Evolutionary conservation across 2,797 vertebrate genomes (phyloP).

Genomic region (Tadarida brasiliensis): DNA sequence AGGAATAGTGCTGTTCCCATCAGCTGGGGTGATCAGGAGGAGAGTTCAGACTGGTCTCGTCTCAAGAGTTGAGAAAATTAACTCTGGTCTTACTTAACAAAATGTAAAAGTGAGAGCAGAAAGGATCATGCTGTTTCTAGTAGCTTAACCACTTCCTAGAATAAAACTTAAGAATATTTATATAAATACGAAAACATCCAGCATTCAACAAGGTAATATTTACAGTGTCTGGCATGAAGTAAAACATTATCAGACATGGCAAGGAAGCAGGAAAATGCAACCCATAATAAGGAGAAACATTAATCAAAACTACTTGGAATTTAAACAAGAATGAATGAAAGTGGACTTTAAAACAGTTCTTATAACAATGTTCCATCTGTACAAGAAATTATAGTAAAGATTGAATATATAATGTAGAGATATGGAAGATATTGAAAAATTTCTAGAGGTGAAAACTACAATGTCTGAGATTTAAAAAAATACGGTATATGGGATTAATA

Average conservation of each 20-base stretch:
- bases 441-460: background rate
- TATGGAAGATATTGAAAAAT: background rate
- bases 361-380: background rate
- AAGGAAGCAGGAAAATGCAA: background rate
- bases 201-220: background rate
- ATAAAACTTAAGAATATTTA: slow-evolving; percentile 30
- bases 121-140: background rate
- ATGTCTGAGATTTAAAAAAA: background rate
- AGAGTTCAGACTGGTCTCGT: background rate
- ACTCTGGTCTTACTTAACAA: background rate
- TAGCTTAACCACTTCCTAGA: background rate
- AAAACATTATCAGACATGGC: background rate
- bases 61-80: background rate
- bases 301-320: background rate
- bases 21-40: background rate
- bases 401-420: background rate
- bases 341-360: background rate
- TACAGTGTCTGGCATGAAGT: background rate
- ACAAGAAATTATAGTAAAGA: background rate
- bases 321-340: background rate
- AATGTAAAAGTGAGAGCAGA: background rate
- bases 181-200: background rate
- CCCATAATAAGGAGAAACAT: background rate
- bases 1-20: background rate
- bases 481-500: background rate